These are phyloP conservation scores for Eurosta solidaginis DNA, from an alignment of 1,140 invertebrate species.

Conservation along the genomic window DNA sequence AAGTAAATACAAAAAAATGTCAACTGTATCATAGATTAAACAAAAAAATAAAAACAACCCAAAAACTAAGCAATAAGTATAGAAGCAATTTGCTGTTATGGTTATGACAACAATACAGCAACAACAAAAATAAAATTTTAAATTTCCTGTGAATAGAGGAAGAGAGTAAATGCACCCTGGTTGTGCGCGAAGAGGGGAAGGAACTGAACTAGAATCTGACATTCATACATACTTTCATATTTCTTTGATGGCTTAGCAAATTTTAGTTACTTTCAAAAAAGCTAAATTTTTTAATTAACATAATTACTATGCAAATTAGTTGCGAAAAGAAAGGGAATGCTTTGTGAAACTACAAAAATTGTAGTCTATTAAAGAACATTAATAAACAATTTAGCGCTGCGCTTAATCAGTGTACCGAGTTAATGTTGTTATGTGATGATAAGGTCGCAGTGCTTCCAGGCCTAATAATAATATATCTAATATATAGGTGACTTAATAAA, in stretches of 20 bases:
- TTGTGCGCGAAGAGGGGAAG: neutral
- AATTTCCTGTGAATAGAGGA: neutral
- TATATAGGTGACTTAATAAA: too few relatives aligned
- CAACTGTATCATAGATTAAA: neutral
- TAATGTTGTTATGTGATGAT: too few relatives aligned
- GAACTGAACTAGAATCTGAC: neutral
- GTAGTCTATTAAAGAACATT: too few relatives aligned
- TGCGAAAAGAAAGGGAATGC: too few relatives aligned
- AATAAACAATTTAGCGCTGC: too few relatives aligned
- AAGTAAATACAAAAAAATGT: neutral
- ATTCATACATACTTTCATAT: too few relatives aligned
- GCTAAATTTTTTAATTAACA: neutral
- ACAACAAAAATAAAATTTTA: conserved; percentile 12
- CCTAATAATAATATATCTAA: too few relatives aligned
- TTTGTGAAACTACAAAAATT: too few relatives aligned
- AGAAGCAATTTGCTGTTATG: conserved; percentile 11
- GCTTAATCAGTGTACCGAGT: too few relatives aligned
- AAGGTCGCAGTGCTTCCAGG: too few relatives aligned
- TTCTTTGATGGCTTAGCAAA: neutral
- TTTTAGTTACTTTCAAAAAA: neutral
- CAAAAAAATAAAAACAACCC: too few relatives aligned
- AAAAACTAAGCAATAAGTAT: too few relatives aligned
- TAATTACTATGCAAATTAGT: neutral
- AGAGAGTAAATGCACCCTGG: neutral
- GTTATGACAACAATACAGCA: neutral